Evolutionary conservation across 2,797 vertebrate species (phyloP).

Genomic region (Poeciliopsis infans): DNA sequence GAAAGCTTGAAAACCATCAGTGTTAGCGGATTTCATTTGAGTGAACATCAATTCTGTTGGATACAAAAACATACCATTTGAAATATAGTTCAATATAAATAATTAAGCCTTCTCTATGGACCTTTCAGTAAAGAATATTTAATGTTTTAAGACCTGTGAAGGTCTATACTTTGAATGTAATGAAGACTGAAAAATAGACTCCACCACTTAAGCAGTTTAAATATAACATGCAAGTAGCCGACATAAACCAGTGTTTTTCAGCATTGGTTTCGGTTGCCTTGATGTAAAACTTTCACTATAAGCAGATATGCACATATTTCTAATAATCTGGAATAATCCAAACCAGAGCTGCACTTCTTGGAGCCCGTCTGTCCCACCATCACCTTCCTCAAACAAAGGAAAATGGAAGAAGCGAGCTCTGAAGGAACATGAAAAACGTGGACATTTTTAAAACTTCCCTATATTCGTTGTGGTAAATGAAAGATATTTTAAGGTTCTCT

Average conservation of each 20-base stretch:
- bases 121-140: neutral
- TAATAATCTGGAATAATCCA: neutral
- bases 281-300: neutral
- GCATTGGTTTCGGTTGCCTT: neutral
- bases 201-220: neutral
- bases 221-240: neutral
- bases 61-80: neutral
- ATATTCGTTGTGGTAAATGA: neutral
- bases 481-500: neutral
- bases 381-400: neutral
- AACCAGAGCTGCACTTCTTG: neutral
- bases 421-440: neutral
- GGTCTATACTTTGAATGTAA: neutral
- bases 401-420: neutral
- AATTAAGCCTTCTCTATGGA: neutral
- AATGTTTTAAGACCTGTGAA: neutral
- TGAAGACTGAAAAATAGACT: neutral
- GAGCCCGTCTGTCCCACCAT: too few species aligned
- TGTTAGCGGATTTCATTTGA: neutral
- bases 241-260: neutral
- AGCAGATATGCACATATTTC: neutral
- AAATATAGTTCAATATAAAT: neutral
- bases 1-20: neutral
- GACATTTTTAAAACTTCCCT: neutral
- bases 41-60: neutral